Percentiles rank a stretch among this genome's conserved stretches.
Evolutionary conservation across 2,113 vertebrate species (phyloP).

Genomic region (Meles meles): DNA sequence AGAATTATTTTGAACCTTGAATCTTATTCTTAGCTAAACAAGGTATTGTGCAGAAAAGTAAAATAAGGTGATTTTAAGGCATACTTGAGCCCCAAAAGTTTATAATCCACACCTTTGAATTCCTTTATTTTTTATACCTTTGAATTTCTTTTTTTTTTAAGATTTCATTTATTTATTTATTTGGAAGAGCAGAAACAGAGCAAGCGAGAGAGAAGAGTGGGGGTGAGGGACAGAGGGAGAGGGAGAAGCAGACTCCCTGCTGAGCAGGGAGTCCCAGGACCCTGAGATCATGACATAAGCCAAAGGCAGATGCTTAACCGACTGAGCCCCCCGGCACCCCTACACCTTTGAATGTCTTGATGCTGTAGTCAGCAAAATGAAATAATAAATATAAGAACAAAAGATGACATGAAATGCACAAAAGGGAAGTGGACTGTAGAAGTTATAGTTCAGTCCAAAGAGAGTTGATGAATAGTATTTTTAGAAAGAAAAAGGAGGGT

Average conservation of each 20-base stretch:
- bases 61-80: not conserved
- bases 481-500: not conserved
- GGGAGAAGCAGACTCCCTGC: not conserved
- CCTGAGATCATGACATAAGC: not conserved
- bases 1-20: not conserved
- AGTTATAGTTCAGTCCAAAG: not conserved
- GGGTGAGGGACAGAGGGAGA: not conserved
- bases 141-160: not conserved
- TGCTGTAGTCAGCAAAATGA: constrained; percentile 3
- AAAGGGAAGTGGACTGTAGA: not conserved
- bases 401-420: not conserved
- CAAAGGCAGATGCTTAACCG: not conserved
- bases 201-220: not conserved
- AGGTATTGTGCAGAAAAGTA: not conserved
- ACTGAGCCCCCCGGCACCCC: not conserved
- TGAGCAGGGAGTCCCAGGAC: not conserved
- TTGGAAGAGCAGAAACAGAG: not conserved
- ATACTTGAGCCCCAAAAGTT: not conserved
- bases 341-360: not conserved
- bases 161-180: not conserved
- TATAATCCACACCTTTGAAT: not conserved
- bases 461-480: not conserved
- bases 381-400: not conserved
- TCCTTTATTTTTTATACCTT: not conserved
- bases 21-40: not conserved